phyloP scores from a whole-genome alignment of 2,888 invertebrate species.

The Leptura quadrifasciata region DNA sequence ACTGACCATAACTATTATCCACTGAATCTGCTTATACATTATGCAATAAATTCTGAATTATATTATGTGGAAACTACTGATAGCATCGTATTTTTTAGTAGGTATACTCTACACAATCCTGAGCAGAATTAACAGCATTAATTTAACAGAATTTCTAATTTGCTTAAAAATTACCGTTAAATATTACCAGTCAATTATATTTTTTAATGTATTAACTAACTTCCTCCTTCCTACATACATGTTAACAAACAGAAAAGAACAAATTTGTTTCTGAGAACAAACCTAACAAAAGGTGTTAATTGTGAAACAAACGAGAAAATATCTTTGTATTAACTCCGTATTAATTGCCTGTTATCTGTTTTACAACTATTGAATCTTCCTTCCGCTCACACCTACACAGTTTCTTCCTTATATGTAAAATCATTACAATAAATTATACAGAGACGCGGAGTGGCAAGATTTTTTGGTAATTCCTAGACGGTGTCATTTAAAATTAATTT shows the following conservation, averaged over 20 bases:
- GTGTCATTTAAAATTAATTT: not conserved
- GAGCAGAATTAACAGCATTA: too few species aligned
- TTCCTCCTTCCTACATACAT: not conserved
- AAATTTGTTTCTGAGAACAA: constrained; percentile 18
- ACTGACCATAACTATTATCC: too few species aligned
- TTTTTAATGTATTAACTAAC: not conserved
- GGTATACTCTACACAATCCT: too few species aligned
- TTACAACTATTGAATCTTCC: constrained; percentile 5
- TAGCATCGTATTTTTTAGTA: too few species aligned
- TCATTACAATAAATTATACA: constrained; percentile 2
- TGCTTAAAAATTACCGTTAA: too few species aligned
- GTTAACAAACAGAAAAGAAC: not conserved
- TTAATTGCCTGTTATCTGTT: constrained; percentile 27
- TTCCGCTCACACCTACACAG: constrained; percentile 23
- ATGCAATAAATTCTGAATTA: too few species aligned
- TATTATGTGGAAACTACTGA: too few species aligned
- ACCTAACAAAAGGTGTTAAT: constrained; percentile 28
- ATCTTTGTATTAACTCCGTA: constrained; percentile 10
- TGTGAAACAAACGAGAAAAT: constrained; percentile 13
- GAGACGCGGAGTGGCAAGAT: not conserved
- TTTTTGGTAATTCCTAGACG: not conserved
- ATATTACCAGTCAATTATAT: too few species aligned
- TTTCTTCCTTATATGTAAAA: constrained; percentile 6
- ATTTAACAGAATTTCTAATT: too few species aligned
- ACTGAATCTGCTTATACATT: too few species aligned